phyloP scores from a whole-genome alignment of 2,888 invertebrate species.

The Scotopteryx bipunctaria region DNA sequence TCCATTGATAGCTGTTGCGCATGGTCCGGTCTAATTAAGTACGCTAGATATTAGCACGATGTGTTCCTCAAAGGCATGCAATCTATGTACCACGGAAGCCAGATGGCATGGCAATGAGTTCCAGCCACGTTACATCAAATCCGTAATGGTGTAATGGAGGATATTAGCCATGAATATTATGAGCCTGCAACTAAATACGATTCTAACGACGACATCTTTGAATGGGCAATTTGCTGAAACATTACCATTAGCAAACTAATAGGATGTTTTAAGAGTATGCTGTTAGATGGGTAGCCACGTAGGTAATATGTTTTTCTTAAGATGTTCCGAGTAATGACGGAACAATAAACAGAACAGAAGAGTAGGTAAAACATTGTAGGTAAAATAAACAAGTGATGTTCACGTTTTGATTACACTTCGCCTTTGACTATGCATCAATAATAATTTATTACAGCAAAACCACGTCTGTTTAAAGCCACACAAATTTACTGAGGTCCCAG shows the following conservation, averaged over 20 bases:
- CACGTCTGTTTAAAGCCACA: slow-evolving; percentile 37
- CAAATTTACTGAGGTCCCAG: slow-evolving; percentile 36
- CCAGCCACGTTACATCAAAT: slow-evolving; percentile 21
- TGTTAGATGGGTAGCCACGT: too few relatives aligned
- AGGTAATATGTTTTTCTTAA: too few relatives aligned
- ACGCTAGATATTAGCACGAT: slow-evolving; percentile 55
- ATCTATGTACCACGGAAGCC: slow-evolving; percentile 52
- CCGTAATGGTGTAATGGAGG: slow-evolving; percentile 39
- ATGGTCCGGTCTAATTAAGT: slow-evolving; percentile 23
- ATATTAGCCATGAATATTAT: slow-evolving; percentile 60
- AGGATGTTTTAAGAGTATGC: neutral
- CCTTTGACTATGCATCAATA: slow-evolving; percentile 16
- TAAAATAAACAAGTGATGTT: too few relatives aligned
- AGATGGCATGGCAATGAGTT: slow-evolving; percentile 57
- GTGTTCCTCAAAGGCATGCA: slow-evolving; percentile 43
- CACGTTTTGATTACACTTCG: slow-evolving; percentile 5
- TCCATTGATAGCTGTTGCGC: slow-evolving; percentile 6
- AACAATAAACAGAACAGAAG: too few relatives aligned
- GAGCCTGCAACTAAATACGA: slow-evolving; percentile 54
- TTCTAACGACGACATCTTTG: slow-evolving; percentile 41
- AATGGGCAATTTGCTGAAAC: slow-evolving; percentile 8
- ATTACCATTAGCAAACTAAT: neutral
- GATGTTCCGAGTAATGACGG: too few relatives aligned
- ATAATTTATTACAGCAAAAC: slow-evolving; percentile 25
- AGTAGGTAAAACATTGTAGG: too few relatives aligned